Base-by-base conservation (phyloP, 1,140 invertebrate species). In the Tetragnatha versicolor region DNA sequence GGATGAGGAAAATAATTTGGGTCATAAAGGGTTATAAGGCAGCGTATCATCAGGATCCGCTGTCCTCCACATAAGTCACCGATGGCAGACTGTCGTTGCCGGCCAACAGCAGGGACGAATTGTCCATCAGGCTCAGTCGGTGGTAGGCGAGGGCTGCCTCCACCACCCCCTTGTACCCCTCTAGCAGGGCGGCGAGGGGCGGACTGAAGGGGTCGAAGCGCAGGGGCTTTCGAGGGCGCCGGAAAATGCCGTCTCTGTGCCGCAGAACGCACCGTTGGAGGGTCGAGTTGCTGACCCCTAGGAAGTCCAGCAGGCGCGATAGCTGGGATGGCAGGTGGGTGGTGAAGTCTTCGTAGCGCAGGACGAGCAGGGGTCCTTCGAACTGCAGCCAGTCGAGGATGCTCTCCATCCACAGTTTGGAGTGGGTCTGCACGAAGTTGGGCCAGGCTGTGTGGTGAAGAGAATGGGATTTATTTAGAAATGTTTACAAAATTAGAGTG, bases 331-430 rank as follows among this genome's bases (percentile, higher is more conserved):
- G 87, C 0, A 91, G 87, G 79, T 92, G 88, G 0, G 86, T 84
- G 0, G 92, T 89, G 33, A 93, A 84, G 61, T 90, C 86, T 79
- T 92, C 91, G 82, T 93, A 93, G 83, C 90, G 89, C n/a, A 92
- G 87, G 20, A 93, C 87, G 81, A 91, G 89, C 31, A 91, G 85
- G 12, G 89, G 89, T 33, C 91, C 91, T 1, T 88, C 88, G 83
- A 92, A 93, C 79, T 90, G 89, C 25, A 92, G 85, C 92, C 92
- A 93, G 80, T 90, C 88, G 2, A 89, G 83, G 83, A 92, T 91
- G 31, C 91, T 89, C 17, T 89, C 85, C 84, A 90, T 89, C 92
- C 92, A 93, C 2, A 87, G 86, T 42, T 85, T 83, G n/a, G 91
- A 84, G 82, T 92, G 91, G n/a, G 88, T 89, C 14, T 84, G 85